Evolutionary conservation across 1,140 invertebrate genomes (phyloP), one percentile per base, ranked within the genome.

Genomic region (Eueides isabella): DNA sequence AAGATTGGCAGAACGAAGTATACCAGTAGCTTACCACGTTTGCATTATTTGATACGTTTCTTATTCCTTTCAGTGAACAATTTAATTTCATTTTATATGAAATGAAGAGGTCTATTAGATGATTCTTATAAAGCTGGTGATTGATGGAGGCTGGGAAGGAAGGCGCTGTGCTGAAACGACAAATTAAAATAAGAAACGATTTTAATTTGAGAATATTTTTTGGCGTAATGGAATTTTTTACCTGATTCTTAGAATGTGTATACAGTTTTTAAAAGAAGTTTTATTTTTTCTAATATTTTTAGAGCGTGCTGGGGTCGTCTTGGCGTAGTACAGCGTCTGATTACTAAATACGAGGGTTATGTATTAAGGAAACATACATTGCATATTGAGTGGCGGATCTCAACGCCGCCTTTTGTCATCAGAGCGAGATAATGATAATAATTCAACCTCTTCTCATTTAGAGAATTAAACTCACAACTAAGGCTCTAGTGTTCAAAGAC

Each of bases 41-140:
- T 2, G 7, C 5, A 48, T 48, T 48, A 48, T 48, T 48, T 48
- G n/a, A 48, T 48, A 48, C n/a, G 9, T 23, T 6, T 48, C 19
- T 48, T 7, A 19, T 48, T 6, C 41, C n/a, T 19, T 48, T n/a
- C 41, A 48, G 41, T 48, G 41, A 48, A 48, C 41, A 19, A 48
- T 48, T 48, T 48, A 23, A 48, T 48, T 48, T 48, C 41, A n/a
- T n/a, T 48, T 48, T n/a, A 48, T 48, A 44, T 44, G n/a, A 19
- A 44, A 44, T 44, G 41, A 44, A 44, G 41, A 44, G n/a, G 41
- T 44, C 14, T 44, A 16, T 9, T 7, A 44, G 41, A 44, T n/a
- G 41, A 7, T 44, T 19, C 41, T 44, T 44, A 44, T 44, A 44
- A 44, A 19, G 41, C 41, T 44, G 41, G 19, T 44, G 41, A 44